Conservation (phyloP, 2,113 vertebrate genomes). For the Anas platyrhynchos region DNA sequence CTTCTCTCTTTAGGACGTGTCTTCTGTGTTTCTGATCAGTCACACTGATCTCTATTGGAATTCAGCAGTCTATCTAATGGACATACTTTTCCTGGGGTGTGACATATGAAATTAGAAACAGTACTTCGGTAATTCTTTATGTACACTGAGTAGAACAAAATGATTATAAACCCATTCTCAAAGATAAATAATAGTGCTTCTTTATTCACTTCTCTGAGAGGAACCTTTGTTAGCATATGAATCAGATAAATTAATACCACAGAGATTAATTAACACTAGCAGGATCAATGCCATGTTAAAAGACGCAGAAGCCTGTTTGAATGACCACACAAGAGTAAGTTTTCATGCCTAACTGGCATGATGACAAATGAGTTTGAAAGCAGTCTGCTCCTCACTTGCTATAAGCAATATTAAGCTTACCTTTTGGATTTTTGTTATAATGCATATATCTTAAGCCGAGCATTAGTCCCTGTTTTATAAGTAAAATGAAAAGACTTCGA, state of each 20-base stretch:
- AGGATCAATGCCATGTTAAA: background rate
- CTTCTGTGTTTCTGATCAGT: background rate
- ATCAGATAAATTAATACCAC: background rate
- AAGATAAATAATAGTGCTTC: background rate
- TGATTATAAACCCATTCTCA: background rate
- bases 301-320: background rate
- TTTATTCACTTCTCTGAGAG: background rate
- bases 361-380: background rate
- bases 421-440: background rate
- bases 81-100: background rate
- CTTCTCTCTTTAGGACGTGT: background rate
- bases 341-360: background rate
- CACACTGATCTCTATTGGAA: background rate
- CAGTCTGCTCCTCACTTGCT: background rate
- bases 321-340: background rate
- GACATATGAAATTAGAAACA: background rate
- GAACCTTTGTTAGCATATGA: background rate
- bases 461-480: conserved; percentile 9
- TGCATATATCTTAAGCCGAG: background rate
- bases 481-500: conserved; percentile 28
- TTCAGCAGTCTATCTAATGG: background rate
- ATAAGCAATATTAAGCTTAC: background rate
- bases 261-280: background rate
- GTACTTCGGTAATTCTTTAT: background rate
- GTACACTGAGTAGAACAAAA: background rate